phyloP scores from a whole-genome alignment of 2,797 vertebrate species.

The Enteromius trimaculatus region DNA sequence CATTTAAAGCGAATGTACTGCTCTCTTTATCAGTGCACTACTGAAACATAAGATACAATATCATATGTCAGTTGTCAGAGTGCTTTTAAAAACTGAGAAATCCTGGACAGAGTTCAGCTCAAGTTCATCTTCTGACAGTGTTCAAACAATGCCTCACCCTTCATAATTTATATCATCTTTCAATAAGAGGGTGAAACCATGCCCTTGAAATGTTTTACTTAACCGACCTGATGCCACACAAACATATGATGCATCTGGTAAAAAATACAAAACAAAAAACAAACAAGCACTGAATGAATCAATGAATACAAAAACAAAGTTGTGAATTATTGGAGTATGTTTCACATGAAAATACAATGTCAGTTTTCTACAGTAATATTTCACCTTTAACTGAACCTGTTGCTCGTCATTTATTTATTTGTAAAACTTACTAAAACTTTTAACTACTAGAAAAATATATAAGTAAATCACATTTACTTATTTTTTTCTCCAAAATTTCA shows the following conservation, averaged over 20 bases:
- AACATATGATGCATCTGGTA: not conserved
- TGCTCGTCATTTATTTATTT: not conserved
- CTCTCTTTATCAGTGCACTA: slow-evolving; percentile 11
- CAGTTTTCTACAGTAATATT: not conserved
- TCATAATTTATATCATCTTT: slow-evolving; percentile 7
- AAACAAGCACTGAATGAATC: not conserved
- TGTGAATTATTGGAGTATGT: not conserved
- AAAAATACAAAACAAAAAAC: not conserved
- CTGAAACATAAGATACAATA: slow-evolving; percentile 10
- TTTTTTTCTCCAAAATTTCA: too few species aligned
- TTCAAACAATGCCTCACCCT: not conserved
- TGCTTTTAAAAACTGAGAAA: slow-evolving; percentile 43
- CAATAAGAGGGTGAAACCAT: not conserved
- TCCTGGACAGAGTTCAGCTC: slow-evolving; percentile 38
- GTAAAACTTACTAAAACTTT: not conserved
- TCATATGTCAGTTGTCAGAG: slow-evolving; percentile 43
- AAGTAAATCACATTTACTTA: too few species aligned
- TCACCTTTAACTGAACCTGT: not conserved
- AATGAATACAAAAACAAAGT: too few species aligned
- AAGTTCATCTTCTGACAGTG: slow-evolving; percentile 43
- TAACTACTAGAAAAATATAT: too few species aligned
- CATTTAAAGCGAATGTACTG: not conserved
- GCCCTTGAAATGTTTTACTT: slow-evolving; percentile 17
- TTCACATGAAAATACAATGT: not conserved
- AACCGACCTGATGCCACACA: not conserved